Evolutionary conservation across 2,797 vertebrate species (phyloP).

Genomic region (Hydrocynus forskahlii): DNA sequence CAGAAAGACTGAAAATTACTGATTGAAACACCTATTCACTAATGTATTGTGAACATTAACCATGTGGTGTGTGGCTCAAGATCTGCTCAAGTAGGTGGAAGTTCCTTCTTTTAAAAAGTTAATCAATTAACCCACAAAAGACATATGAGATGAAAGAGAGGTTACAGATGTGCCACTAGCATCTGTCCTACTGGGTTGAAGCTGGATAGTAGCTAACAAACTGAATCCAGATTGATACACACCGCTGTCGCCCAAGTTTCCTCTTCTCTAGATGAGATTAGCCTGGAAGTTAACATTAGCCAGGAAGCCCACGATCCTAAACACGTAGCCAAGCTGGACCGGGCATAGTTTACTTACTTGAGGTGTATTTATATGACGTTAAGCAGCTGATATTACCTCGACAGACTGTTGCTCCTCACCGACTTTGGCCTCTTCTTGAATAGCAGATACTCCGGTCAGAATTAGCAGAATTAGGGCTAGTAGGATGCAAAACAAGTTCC

Average conservation of each 20-base stretch:
- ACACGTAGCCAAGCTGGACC: background rate
- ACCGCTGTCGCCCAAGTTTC: background rate
- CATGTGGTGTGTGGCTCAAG: too few species aligned
- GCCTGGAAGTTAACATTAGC: background rate
- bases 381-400: slow-evolving; percentile 65
- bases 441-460: slow-evolving; percentile 65
- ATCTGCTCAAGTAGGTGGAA: too few species aligned
- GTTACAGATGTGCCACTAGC: too few species aligned
- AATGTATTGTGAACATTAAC: too few species aligned
- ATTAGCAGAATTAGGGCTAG: slow-evolving; percentile 65
- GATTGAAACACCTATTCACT: too few species aligned
- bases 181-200: too few species aligned
- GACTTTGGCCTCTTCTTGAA: slow-evolving; percentile 73
- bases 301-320: too few species aligned
- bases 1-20: background rate
- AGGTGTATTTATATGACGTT: background rate
- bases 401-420: slow-evolving; percentile 62
- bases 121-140: too few species aligned
- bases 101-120: too few species aligned
- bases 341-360: background rate
- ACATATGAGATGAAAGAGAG: too few species aligned
- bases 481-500: slow-evolving; percentile 54
- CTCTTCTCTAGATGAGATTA: background rate
- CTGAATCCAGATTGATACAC: too few species aligned
- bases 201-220: too few species aligned